phyloP scores from a whole-genome alignment of 2,113 vertebrate genomes.

The Actenoides lindsayi region DNA sequence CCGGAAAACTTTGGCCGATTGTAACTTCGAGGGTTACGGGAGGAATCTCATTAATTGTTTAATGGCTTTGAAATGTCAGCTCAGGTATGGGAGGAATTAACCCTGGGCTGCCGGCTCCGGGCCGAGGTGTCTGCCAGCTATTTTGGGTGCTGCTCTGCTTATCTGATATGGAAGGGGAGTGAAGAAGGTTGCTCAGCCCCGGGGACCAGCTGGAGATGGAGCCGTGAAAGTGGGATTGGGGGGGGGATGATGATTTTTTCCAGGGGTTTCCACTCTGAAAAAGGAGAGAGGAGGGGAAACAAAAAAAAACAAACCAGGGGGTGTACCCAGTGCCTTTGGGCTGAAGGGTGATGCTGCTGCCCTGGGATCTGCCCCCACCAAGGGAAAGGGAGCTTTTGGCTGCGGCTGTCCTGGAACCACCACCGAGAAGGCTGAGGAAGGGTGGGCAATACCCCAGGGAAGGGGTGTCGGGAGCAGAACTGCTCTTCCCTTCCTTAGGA shows the following conservation, averaged over 20 bases:
- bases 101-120: constrained; percentile 27
- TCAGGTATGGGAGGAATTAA: constrained; percentile 66
- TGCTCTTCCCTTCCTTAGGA: neutral
- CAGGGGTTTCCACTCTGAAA: neutral
- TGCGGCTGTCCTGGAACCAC: neutral
- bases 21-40: neutral
- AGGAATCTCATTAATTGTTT: constrained; percentile 47
- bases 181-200: neutral
- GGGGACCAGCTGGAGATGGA: neutral
- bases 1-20: neutral
- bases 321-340: neutral
- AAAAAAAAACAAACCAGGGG: too few relatives aligned
- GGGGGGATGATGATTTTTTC: accelerated
- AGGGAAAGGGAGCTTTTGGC: neutral
- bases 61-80: constrained; percentile 47
- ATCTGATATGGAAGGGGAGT: neutral
- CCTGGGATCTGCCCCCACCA: neutral
- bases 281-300: too few relatives aligned
- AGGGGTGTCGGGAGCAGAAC: neutral
- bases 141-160: constrained; percentile 13
- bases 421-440: too few relatives aligned
- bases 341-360: neutral
- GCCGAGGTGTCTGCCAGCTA: constrained; percentile 1
- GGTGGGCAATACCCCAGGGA: neutral
- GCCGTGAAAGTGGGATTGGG: too few relatives aligned